These are phyloP conservation scores for Fragum sueziense DNA, from an alignment of 2,888 invertebrate genomes.

Conservation along the genomic window DNA sequence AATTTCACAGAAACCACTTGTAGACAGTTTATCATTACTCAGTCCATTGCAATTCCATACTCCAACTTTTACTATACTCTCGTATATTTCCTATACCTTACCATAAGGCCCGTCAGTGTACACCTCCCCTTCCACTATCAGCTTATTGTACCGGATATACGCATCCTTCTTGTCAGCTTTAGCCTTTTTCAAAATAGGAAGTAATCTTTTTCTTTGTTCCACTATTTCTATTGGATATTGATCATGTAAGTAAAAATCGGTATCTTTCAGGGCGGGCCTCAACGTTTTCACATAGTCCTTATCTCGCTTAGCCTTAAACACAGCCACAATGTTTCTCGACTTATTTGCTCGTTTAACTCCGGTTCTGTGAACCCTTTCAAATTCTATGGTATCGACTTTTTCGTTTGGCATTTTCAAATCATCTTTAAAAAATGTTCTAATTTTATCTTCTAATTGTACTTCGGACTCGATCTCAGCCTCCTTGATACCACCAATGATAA, in stretches of 20 bases:
- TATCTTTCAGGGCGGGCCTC: not conserved
- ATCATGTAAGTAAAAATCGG: conserved; percentile 19
- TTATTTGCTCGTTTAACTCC: not conserved
- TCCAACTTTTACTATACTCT: conserved; percentile 9
- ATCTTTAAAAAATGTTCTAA: no score
- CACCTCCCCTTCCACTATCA: conserved; percentile 11
- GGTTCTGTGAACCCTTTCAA: not conserved
- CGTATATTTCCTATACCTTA: conserved; percentile 14
- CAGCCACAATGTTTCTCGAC: conserved; percentile 10
- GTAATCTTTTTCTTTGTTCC: conserved; percentile 13
- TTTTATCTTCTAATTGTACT: no score
- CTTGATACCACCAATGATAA: no score
- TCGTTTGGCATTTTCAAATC: no score
- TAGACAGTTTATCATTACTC: no score
- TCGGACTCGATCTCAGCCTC: no score
- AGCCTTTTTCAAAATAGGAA: conserved; percentile 16
- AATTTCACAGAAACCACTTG: no score
- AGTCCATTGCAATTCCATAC: no score
- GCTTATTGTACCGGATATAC: conserved; percentile 34
- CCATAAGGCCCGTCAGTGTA: conserved; percentile 29
- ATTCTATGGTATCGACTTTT: no score
- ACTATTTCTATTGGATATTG: conserved; percentile 20
- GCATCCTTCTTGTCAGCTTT: conserved; percentile 23
- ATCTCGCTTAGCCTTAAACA: not conserved
- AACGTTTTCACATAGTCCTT: conserved; percentile 5